A percentile compares a stretch with the other conserved stretches of the same genome.
Evolutionary conservation across 2,888 invertebrate genomes (phyloP).

Genomic region (Caenorhabditis sp.): DNA sequence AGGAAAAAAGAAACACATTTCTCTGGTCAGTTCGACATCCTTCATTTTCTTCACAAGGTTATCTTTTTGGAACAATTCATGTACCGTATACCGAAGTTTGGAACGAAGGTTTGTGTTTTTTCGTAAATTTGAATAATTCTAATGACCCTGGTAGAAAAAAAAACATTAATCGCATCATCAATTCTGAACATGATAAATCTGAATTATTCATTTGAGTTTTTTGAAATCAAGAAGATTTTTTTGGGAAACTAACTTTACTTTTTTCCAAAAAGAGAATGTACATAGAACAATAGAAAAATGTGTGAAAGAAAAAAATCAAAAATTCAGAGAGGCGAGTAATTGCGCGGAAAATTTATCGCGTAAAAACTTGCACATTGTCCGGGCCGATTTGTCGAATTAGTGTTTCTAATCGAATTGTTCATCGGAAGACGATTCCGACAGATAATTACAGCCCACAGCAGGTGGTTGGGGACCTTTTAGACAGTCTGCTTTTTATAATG

Average conservation of each 20-base stretch:
- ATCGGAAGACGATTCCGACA: background rate
- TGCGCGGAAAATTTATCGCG: background rate
- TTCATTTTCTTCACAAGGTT: constrained; percentile 53
- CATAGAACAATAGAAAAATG: background rate
- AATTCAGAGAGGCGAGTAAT: background rate
- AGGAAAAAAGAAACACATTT: constrained; percentile 6
- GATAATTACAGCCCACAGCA: background rate
- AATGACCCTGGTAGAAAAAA: background rate
- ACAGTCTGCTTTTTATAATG: background rate
- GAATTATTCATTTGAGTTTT: background rate
- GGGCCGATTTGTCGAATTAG: background rate
- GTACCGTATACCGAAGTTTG: constrained; percentile 76
- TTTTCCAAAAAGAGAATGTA: background rate
- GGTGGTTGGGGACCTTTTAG: background rate
- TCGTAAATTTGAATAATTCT: background rate
- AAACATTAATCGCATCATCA: background rate
- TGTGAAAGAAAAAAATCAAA: background rate
- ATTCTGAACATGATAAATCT: background rate
- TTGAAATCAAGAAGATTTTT: background rate
- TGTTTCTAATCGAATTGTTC: background rate
- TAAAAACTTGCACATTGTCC: background rate
- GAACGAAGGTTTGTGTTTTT: constrained; percentile 68
- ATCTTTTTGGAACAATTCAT: constrained; percentile 76
- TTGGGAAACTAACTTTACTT: background rate
- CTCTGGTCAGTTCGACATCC: constrained; percentile 33